phyloP scores from a whole-genome alignment of 2,888 invertebrate species.

The Heteropelma amictum region DNA sequence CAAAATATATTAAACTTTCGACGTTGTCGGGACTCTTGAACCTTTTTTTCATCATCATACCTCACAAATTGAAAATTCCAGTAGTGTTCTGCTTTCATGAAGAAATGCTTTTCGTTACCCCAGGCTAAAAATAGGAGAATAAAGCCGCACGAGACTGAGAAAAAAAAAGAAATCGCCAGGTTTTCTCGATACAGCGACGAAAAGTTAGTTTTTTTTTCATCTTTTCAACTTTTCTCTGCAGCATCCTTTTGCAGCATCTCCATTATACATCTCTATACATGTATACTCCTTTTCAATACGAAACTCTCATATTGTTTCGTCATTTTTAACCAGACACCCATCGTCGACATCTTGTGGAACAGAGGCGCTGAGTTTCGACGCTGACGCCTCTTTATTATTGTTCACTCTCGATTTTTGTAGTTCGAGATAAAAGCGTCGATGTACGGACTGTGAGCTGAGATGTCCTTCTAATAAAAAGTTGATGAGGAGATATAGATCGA shows the following conservation, averaged over 20 bases:
- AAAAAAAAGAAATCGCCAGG: neutral
- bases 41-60: neutral
- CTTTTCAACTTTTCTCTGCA: too few species aligned
- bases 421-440: too few species aligned
- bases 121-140: too few species aligned
- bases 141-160: too few species aligned
- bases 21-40: neutral
- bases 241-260: neutral
- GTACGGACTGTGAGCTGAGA: too few species aligned
- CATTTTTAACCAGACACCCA: constrained; percentile 56
- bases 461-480: too few species aligned
- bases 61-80: neutral
- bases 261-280: too few species aligned
- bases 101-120: constrained; percentile 21
- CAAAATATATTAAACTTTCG: constrained; percentile 1
- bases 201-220: constrained; percentile 19
- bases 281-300: constrained; percentile 17
- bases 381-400: constrained; percentile 1
- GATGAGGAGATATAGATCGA: too few species aligned
- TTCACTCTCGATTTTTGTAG: neutral
- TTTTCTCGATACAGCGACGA: too few species aligned
- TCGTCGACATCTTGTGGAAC: constrained; percentile 7
- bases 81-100: neutral
- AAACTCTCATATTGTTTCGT: constrained; percentile 60
- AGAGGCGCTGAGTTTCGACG: neutral